These are phyloP conservation scores for Brevipalpus yothersi DNA, from an alignment of 1,140 invertebrate species.

Conservation along the genomic window DNA sequence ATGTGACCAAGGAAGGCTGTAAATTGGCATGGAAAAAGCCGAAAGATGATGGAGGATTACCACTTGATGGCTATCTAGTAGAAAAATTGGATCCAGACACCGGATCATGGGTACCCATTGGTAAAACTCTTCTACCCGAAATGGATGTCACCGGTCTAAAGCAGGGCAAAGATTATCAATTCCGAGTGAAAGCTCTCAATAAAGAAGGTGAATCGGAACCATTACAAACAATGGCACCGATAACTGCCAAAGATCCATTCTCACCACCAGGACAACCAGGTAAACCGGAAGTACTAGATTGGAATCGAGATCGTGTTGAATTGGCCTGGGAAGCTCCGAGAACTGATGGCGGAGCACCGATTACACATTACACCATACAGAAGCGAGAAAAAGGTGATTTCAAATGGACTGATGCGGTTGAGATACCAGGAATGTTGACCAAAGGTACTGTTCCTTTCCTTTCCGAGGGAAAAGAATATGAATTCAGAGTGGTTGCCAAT, in stretches of 20 bases:
- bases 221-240: conserved; percentile 50
- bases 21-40: conserved; percentile 79
- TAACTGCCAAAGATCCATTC: conserved; percentile 74
- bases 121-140: conserved; percentile 32
- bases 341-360: conserved; percentile 57
- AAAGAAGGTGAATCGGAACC: conserved; percentile 47
- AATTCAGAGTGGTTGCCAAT: conserved; percentile 83
- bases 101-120: conserved; percentile 75
- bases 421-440: conserved; percentile 50
- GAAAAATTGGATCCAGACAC: conserved; percentile 83
- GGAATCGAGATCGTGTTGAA: background rate
- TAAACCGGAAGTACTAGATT: conserved; percentile 52
- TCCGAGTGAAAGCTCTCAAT: conserved; percentile 81
- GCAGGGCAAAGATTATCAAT: conserved; percentile 76
- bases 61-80: conserved; percentile 88
- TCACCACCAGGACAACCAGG: conserved; percentile 63
- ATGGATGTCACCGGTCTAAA: conserved; percentile 67
- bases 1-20: conserved; percentile 70
- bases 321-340: conserved; percentile 66
- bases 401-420: conserved; percentile 65
- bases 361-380: conserved; percentile 70
- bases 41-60: conserved; percentile 73
- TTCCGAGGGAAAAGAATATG: conserved; percentile 65
- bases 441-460: conserved; percentile 63
- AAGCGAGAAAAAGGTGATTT: conserved; percentile 76